Evolutionary conservation across 2,113 vertebrate genomes (phyloP), one percentile per base, ranked within the genome.

Genomic region (Odobenus rosmarus): DNA sequence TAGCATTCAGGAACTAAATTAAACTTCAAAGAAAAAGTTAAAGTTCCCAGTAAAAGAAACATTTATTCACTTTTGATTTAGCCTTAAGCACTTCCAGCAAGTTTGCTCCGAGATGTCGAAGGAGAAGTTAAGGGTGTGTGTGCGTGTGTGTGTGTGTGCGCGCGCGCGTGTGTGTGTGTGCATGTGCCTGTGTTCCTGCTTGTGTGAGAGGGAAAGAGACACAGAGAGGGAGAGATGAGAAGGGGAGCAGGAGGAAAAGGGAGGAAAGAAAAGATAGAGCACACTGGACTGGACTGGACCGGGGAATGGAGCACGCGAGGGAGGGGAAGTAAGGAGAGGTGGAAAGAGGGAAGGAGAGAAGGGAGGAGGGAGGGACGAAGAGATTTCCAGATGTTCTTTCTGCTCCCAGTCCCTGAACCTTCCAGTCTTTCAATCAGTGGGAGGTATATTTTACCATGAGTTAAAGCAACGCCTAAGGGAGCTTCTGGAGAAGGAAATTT

Each of bases 21-120:
- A 98, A 98, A 98, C 98, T 98, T 98, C 95, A 98, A 97, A 98
- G 97, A 96, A 96, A 95, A 98, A 98, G 98, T 98, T 96, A 94
- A 97, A 98, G 96, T 98, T 98, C 95, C 83, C 77, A 88, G 94
- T 92, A 96, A 96, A 97, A 74, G 81, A 95, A 97, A 90, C 92
- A 96, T 92, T 95, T 96, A 96, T 95, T 97, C 97, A 84, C 88
- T 98, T 98, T 92, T 74, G 53, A 80, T 97, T 88, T 94, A 97
- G 95, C 97, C 97, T 95, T 95, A 79, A 97, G 96, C 96, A 95
- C 61, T 97, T 98, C 42, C 84, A 96, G 42, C 59, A 79, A 79
- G 81, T 97, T 97, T 86, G 79, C 81, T 77, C 87, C 88, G 90
- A 92, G 23, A 97, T 55, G 13, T 39, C n/a, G 82, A 46, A 97